Conservation (phyloP, 2,797 vertebrate genomes). For the Chlorospingus semifuscus region DNA sequence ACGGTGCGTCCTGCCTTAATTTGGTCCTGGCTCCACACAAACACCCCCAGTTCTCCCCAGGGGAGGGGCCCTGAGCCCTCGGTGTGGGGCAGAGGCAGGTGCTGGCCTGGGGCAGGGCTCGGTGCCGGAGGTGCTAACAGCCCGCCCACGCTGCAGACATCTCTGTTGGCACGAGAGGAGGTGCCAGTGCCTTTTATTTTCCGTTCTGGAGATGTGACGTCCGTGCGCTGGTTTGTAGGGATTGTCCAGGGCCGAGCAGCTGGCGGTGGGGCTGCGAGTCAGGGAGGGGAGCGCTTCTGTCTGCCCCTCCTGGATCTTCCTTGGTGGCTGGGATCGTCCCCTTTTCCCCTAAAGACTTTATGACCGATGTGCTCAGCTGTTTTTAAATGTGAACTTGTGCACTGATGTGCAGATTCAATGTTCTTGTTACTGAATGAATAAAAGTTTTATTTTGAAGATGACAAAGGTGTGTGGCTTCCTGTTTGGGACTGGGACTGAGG, state of each 20-base stretch:
- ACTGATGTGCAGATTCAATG: slow-evolving; percentile 77
- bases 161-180: slow-evolving; percentile 60
- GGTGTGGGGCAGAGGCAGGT: background rate
- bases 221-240: slow-evolving; percentile 17
- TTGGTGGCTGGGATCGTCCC: slow-evolving; percentile 67
- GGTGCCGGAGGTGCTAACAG: background rate
- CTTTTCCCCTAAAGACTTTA: slow-evolving; percentile 71
- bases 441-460: slow-evolving; percentile 84
- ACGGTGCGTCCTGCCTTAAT: background rate
- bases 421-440: slow-evolving; percentile 82
- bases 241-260: background rate
- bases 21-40: background rate
- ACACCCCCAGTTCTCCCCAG: background rate
- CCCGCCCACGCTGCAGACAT: background rate
- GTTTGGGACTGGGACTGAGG: background rate
- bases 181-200: slow-evolving; percentile 65
- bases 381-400: slow-evolving; percentile 83
- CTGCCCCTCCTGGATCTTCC: slow-evolving; percentile 62
- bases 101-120: background rate
- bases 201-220: background rate
- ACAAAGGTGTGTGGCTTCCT: background rate
- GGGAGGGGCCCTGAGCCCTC: background rate
- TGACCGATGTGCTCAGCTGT: slow-evolving; percentile 76
- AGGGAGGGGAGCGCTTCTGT: background rate
- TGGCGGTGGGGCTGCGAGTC: slow-evolving; percentile 23